phyloP scores from a whole-genome alignment of 2,113 vertebrate genomes.

The Pristiophorus japonicus region DNA sequence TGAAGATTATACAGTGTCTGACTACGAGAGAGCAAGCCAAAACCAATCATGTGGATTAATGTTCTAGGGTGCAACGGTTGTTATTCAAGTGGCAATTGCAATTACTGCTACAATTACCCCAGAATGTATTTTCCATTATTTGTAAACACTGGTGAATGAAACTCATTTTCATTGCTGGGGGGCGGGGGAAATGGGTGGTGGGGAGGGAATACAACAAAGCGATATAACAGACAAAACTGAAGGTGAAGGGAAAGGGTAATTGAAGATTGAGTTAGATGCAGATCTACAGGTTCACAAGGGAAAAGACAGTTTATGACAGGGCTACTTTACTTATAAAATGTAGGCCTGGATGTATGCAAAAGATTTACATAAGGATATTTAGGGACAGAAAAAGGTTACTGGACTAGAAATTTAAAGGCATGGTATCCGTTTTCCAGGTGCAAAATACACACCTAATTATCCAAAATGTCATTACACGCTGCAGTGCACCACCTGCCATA shows the following conservation, averaged over 20 bases:
- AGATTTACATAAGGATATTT: no score
- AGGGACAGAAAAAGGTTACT: no score
- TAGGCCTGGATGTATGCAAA: neutral
- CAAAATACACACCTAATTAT: no score
- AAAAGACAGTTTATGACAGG: neutral
- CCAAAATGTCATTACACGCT: no score
- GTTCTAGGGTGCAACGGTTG: neutral
- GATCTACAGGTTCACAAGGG: neutral
- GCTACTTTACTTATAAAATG: neutral
- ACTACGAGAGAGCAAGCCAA: neutral
- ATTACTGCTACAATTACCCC: neutral
- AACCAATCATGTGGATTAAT: constrained; percentile 9
- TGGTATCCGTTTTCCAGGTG: no score
- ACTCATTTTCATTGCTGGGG: neutral
- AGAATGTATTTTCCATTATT: neutral
- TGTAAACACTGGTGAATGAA: neutral
- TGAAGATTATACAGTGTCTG: neutral
- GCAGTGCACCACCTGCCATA: no score
- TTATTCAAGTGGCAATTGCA: neutral
- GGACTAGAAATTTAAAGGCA: no score
- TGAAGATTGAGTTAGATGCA: neutral
- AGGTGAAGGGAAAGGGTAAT: neutral
- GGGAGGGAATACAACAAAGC: neutral
- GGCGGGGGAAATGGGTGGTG: no score
- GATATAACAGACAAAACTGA: neutral